Evolutionary conservation across 2,797 vertebrate species (phyloP), one percentile per base, ranked within the genome.

Genomic region (Crenichthys baileyi): DNA sequence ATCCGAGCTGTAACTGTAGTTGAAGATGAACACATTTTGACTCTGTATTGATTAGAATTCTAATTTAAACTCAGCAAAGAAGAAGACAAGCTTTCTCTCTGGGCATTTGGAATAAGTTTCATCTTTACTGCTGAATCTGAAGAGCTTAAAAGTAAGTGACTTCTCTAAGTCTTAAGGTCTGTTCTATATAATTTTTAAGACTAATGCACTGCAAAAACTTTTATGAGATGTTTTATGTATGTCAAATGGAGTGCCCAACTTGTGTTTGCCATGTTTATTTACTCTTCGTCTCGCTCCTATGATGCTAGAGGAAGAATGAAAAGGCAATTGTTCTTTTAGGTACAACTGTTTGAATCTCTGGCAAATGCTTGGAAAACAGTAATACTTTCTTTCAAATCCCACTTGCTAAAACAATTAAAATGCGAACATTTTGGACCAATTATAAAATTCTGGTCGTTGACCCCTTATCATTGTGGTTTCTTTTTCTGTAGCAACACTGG

Each of bases 61-160:
- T 53, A 88, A 68, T 77, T 83, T 67, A 71, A 68, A 76, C 20
- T 36, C 53, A 46, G 46, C 50, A 55, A 73, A 65, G 53, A 77
- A 29, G 31, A 83, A 72, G 48, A 71, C 65, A 70, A 29, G 13
- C 15, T 73, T 2, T 70, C 2, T 67, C 48, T 63, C 73, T 75
- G 73, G 75, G 36, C 46, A 29, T 18, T 53, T 84, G 90, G 86
- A 89, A 87, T 91, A 87, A 56, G 60, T 79, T 65, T 18, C 72
- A 26, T 82, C 53, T 31, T 76, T 61, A 46, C 77, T 65, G 31
- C 36, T 76, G 85, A 82, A 89, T 46, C 71, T 72, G 46, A 44
- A 70, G 71, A 65, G 55, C 65, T 75, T 75, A n/a, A 77, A 72
- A 84, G 50, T 95, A 88, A 94, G 93, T 95, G 71, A 41, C 68